Conservation (phyloP, 2,888 invertebrate genomes). For the Strigamia maritima region DNA sequence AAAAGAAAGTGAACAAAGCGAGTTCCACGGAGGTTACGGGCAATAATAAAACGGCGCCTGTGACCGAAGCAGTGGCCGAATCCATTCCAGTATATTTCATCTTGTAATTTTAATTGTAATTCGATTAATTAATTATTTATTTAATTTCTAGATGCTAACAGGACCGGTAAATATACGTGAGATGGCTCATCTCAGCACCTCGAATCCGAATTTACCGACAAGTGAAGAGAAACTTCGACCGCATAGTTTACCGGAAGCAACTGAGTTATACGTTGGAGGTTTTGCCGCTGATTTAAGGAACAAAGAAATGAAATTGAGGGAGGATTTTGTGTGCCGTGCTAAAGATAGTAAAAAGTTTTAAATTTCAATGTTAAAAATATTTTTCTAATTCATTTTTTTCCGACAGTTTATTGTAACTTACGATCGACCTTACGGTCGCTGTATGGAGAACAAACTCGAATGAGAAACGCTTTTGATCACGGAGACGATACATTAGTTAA, state of each 20-base stretch:
- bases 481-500: slow-evolving; percentile 48
- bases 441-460: slow-evolving; percentile 59
- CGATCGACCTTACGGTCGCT: slow-evolving; percentile 52
- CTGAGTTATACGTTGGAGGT: slow-evolving; percentile 41
- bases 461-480: slow-evolving; percentile 62
- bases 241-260: slow-evolving; percentile 46
- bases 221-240: slow-evolving; percentile 45
- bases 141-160: neutral
- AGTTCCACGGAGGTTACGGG: neutral
- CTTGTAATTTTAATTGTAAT: neutral
- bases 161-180: slow-evolving; percentile 40
- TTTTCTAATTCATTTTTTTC: neutral
- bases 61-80: neutral
- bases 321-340: slow-evolving; percentile 67
- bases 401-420: slow-evolving; percentile 56
- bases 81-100: neutral
- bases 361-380: neutral
- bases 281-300: slow-evolving; percentile 45
- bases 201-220: slow-evolving; percentile 51
- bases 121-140: neutral
- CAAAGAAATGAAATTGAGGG: slow-evolving; percentile 56
- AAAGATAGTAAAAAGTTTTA: slow-evolving; percentile 59
- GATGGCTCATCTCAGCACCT: slow-evolving; percentile 48
- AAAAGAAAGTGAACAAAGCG: slow-evolving; percentile 42
- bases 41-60: neutral